Evolutionary conservation across 2,797 vertebrate genomes (phyloP).

Genomic region (Apogon talboti): DNA sequence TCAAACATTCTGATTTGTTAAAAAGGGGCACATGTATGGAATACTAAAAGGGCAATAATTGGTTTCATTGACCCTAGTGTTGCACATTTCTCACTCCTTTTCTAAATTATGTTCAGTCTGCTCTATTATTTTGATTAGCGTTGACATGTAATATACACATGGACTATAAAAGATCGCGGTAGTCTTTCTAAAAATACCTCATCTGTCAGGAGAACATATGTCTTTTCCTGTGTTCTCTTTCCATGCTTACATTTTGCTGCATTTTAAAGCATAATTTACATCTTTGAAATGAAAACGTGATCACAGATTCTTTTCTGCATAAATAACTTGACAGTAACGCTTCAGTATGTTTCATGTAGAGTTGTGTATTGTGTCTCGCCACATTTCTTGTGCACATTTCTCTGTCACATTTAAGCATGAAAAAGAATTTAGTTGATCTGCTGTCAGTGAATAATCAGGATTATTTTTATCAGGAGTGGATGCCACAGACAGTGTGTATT

Average conservation of each 20-base stretch:
- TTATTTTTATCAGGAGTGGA: conserved; percentile 20
- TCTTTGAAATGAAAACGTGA: conserved; percentile 20
- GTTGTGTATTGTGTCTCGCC: conserved; percentile 17
- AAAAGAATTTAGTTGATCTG: conserved; percentile 3
- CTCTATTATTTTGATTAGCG: conserved; percentile 31
- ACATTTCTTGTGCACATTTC: conserved; percentile 19
- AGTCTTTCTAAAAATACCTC: conserved; percentile 16
- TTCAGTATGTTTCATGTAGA: conserved; percentile 15
- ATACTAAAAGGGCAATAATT: conserved; percentile 72
- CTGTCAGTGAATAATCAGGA: conserved; percentile 15
- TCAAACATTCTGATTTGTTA: conserved; percentile 33
- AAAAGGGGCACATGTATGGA: conserved; percentile 84
- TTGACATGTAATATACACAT: conserved; percentile 4
- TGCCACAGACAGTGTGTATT: conserved; percentile 15
- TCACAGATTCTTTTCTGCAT: conserved; percentile 9
- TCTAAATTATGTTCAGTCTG: conserved; percentile 23
- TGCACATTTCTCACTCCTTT: conserved; percentile 22
- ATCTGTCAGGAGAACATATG: conserved; percentile 14
- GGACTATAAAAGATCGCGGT: neutral
- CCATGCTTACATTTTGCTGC: conserved; percentile 46
- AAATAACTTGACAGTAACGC: conserved; percentile 15
- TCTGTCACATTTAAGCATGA: conserved; percentile 12
- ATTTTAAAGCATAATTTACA: conserved; percentile 25
- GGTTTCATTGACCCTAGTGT: conserved; percentile 37
- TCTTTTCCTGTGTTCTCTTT: conserved; percentile 19